Base-by-base conservation (phyloP, 2,113 vertebrate genomes). In the Tachysurus vachellii region DNA sequence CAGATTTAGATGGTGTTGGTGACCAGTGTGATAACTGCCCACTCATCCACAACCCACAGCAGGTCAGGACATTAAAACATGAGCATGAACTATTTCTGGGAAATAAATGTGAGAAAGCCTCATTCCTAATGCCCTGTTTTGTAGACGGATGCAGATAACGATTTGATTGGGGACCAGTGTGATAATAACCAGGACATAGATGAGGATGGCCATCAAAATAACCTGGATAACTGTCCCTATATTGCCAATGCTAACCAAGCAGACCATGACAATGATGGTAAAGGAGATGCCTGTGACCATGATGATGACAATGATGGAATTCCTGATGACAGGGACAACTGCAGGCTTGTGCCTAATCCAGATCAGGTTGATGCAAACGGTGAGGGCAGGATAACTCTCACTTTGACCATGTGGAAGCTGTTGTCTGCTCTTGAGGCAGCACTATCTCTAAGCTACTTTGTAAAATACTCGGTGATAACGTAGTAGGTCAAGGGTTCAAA, bases 21-120 rank as follows among this genome's bases (percentile, higher is more conserved):
- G 98, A 99, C 91, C 97, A 98, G 90, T 99, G 98, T 86, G 98
- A 99, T 93, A 99, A 99, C 88, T 99, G 98, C 76, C 98, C 98
- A 0, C 90, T 98, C 75, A 94, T 98, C 77, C 96, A 99, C 93
- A 99, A 99, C 93, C 97, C 98, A 0, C 95, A 96, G 26, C 98
- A 99, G 97, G 98, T 99, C 68, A 84, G 62, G 21, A 73, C 23
- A 42, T 61, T 81, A 23, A 23, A 81, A 81, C 61, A 81, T 61
- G 12, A 61, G 31, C 5, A 23, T 23, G 4, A 61, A 81, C 61
- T 59, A 59, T 42, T 61, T 14, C 56, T 42, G 31, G 54, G 11
- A 81, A 44, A 81, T 81, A 44, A 5, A 44, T 77, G 8, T 36
- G 56, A 54, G 26, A 66, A 54, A 79, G 6, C 16, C 31, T 50